Conservation (phyloP, 2,113 vertebrate genomes). For the Paramormyrops kingsleyae region DNA sequence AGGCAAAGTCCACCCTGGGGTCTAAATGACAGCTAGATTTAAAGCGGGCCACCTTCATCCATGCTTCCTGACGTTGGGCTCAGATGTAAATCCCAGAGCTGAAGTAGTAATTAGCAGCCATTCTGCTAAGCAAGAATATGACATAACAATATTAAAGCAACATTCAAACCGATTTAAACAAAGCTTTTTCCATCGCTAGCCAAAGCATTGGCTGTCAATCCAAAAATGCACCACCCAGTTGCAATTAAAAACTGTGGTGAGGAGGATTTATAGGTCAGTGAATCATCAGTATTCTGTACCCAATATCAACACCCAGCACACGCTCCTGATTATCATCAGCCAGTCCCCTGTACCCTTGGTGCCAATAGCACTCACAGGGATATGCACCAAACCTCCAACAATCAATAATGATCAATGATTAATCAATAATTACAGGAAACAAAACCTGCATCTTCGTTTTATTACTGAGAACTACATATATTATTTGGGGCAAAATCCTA, state of each 20-base stretch:
- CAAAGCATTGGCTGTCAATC: neutral
- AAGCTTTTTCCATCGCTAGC: neutral
- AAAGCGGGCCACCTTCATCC: neutral
- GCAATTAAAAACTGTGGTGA: neutral
- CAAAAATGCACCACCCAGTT: neutral
- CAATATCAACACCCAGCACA: neutral
- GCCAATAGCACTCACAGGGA: neutral
- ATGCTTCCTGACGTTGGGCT: neutral
- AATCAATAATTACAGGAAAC: neutral
- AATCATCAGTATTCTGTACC: neutral
- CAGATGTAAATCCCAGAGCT: neutral
- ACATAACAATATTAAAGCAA: neutral
- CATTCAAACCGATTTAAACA: neutral
- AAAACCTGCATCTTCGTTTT: neutral
- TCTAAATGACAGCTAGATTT: neutral
- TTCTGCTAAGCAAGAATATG: neutral
- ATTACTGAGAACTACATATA: neutral
- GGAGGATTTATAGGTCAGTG: neutral
- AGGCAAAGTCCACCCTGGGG: constrained; percentile 7
- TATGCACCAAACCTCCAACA: neutral
- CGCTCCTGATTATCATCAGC: neutral
- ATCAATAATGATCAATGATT: neutral
- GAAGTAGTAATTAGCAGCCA: neutral
- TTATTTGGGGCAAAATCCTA: neutral
- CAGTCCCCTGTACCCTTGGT: neutral